Evolutionary conservation across 2,797 vertebrate species (phyloP).

Genomic region (Gymnodraco acuticeps): DNA sequence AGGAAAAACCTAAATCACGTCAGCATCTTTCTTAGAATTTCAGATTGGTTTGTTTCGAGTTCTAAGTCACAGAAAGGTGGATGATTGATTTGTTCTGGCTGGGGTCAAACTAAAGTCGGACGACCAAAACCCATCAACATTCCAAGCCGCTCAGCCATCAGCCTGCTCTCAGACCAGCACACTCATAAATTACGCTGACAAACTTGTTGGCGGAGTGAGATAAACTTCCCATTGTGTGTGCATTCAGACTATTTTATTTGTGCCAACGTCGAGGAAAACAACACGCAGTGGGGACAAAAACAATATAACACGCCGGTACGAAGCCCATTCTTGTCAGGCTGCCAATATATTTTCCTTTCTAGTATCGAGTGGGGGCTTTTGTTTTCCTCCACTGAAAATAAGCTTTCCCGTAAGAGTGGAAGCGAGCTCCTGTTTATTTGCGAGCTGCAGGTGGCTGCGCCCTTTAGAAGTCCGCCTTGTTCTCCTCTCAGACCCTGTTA

Average conservation of each 20-base stretch:
- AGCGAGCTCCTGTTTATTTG: slow-evolving; percentile 61
- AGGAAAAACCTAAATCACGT: neutral
- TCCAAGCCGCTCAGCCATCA: slow-evolving; percentile 58
- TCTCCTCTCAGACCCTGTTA: slow-evolving; percentile 64
- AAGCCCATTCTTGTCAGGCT: slow-evolving; percentile 47
- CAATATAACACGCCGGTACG: slow-evolving; percentile 41
- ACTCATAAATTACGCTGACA: slow-evolving; percentile 74
- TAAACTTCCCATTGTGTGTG: slow-evolving; percentile 75
- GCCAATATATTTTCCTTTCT: slow-evolving; percentile 71
- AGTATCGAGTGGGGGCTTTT: slow-evolving; percentile 41
- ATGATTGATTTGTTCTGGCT: slow-evolving; percentile 4
- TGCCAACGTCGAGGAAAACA: slow-evolving; percentile 56
- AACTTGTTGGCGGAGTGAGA: slow-evolving; percentile 62
- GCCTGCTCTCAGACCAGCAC: slow-evolving; percentile 56
- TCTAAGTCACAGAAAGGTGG: neutral
- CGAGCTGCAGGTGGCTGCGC: slow-evolving; percentile 66
- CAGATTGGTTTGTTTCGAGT: neutral
- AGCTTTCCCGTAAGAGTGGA: slow-evolving; percentile 67
- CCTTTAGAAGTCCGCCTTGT: slow-evolving; percentile 72
- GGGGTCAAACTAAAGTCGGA: slow-evolving; percentile 51
- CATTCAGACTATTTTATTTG: slow-evolving; percentile 42
- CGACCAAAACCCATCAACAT: slow-evolving; percentile 75
- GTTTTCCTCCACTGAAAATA: slow-evolving; percentile 70
- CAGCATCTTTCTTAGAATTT: neutral
- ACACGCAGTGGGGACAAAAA: slow-evolving; percentile 50